A percentile compares a stretch with the other conserved stretches of the same genome.
These are phyloP conservation scores for Sialia sialis DNA, from an alignment of 2,113 vertebrate species.

Conservation along the genomic window DNA sequence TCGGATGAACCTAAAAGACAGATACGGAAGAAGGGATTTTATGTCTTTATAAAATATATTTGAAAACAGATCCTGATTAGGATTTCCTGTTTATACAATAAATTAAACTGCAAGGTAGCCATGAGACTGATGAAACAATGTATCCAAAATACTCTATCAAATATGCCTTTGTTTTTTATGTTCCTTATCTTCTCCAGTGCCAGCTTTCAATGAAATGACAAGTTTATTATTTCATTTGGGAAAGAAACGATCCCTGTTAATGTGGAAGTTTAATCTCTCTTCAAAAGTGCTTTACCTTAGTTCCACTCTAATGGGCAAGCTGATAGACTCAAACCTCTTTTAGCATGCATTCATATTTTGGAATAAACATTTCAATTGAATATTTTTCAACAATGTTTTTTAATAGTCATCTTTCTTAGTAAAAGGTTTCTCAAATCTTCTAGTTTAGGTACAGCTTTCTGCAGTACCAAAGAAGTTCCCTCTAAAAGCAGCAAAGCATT, in stretches of 20 bases:
- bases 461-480: not conserved
- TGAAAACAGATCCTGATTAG: not conserved
- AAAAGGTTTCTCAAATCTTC: not conserved
- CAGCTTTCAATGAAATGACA: not conserved
- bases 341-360: not conserved
- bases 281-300: not conserved
- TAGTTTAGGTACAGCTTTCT: not conserved
- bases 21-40: not conserved
- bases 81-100: not conserved
- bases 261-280: not conserved
- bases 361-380: not conserved
- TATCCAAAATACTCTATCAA: not conserved
- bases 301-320: not conserved
- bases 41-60: not conserved
- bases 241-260: not conserved
- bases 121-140: not conserved
- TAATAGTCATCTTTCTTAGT: not conserved
- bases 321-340: not conserved
- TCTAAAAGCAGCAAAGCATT: not conserved
- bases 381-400: not conserved
- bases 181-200: not conserved
- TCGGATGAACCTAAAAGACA: not conserved
- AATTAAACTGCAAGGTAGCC: not conserved
- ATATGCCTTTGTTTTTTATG: not conserved
- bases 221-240: not conserved